Evolutionary conservation across 1,140 invertebrate species (phyloP), one percentile per base, ranked within the genome.

Genomic region (Atta texana): DNA sequence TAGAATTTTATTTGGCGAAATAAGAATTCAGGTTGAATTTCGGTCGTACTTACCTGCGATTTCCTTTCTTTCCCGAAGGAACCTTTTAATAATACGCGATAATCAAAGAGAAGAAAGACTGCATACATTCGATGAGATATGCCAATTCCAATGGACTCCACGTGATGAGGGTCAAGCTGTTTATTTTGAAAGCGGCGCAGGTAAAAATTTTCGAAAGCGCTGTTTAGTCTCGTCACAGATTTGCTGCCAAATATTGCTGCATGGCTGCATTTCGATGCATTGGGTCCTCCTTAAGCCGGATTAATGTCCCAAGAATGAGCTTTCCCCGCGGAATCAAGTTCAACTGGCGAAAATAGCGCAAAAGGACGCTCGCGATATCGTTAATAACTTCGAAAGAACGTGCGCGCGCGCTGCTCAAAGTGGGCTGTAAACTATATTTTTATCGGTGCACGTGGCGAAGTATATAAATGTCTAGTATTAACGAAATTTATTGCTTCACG

Each of bases 401-500:
- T 1, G 5, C n/a, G 49, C 31, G 31, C 31, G 31, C 28, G 44
- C 21, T 8, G 39, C 34, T 53, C 21, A 55, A 39, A 55, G 28
- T 39, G 64, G 14, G 21, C 34, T 49, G 16, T 69, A 81, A 81
- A 57, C 31, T 55, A 71, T 34, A 71, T 71, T 69, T 55, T 81
- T 69, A 53, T 69, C 64, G 51, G 31, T 21, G 64, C 77, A 69
- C 77, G 77, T 81, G 64, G 64, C 64, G 49, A 71, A 81, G 77
- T 71, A 34, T 53, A 39, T 81, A 81, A 81, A 81, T 81, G 49
- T 81, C 77, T 18, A 55, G 63, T 39, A 68, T 81, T 81, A 71
- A 81, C 64, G 49, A 55, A 69, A 81, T 81, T 81, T 69, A 81
- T 81, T 81, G 77, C 77, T 71, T 69, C 21, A 71, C 77, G 76